Percentiles rank a stretch among this genome's conserved stretches.
These are phyloP conservation scores for Sternarchorhynchus goeldii DNA, from an alignment of 2,797 vertebrate species.

Conservation along the genomic window DNA sequence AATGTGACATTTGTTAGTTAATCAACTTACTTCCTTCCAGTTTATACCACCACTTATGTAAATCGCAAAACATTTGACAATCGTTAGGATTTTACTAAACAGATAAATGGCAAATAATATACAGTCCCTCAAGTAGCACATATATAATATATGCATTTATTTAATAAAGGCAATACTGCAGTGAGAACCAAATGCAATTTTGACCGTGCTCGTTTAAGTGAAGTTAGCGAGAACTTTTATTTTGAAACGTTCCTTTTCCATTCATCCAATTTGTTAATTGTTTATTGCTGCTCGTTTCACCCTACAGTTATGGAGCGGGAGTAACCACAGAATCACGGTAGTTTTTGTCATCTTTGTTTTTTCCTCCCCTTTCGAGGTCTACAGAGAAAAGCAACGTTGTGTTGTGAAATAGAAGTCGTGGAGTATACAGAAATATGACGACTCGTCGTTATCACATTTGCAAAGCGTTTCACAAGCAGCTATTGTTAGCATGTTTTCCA, in stretches of 20 bases:
- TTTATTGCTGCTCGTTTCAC: slow-evolving; percentile 46
- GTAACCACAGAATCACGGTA: slow-evolving; percentile 45
- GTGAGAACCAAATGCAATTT: no score
- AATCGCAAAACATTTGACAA: no score
- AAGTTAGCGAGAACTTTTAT: slow-evolving; percentile 39
- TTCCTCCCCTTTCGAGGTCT: not conserved
- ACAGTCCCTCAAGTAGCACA: no score
- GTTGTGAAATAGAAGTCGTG: not conserved
- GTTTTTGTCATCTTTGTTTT: not conserved
- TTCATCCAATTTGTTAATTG: slow-evolving; percentile 25
- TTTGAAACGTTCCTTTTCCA: slow-evolving; percentile 31
- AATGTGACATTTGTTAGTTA: not conserved
- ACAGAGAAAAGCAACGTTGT: not conserved
- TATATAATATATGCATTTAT: no score
- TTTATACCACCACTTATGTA: no score
- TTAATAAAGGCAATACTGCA: no score
- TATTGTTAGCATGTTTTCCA: not conserved
- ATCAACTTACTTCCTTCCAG: not conserved
- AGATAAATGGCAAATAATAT: no score
- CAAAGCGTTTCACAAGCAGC: not conserved
- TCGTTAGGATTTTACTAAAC: no score
- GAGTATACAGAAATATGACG: not conserved
- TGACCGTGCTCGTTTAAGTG: not conserved
- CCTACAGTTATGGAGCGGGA: slow-evolving; percentile 38
- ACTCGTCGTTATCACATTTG: not conserved